A percentile compares a stretch with the other conserved stretches of the same genome.
Evolutionary conservation across 2,797 vertebrate genomes (phyloP).

Genomic region (Lycodopsis pacificus): DNA sequence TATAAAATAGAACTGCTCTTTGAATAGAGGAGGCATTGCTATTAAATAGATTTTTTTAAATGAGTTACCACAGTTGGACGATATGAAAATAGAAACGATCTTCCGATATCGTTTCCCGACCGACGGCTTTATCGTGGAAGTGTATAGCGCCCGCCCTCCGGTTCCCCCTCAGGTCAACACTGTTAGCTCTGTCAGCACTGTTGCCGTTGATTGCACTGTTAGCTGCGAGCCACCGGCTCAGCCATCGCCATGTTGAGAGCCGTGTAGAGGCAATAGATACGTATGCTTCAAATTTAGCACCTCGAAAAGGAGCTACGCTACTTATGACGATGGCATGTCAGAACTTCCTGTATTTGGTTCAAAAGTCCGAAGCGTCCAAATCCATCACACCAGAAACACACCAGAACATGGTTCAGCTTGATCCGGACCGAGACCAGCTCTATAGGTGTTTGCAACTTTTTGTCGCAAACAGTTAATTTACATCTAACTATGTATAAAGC

Average conservation of each 20-base stretch:
- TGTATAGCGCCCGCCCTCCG: too few relatives aligned
- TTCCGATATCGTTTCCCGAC: too few relatives aligned
- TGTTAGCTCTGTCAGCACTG: too few relatives aligned
- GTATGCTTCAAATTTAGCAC: background rate
- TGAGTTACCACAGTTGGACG: too few relatives aligned
- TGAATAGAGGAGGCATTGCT: too few relatives aligned
- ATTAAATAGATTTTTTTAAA: too few relatives aligned
- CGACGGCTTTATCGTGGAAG: background rate
- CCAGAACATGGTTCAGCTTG: background rate
- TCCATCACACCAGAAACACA: too few relatives aligned
- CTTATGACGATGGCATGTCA: too few relatives aligned
- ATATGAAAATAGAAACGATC: too few relatives aligned
- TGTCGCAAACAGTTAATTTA: slow-evolving; percentile 22
- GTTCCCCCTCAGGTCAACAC: too few relatives aligned
- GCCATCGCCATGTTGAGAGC: background rate
- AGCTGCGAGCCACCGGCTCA: background rate
- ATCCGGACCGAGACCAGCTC: background rate
- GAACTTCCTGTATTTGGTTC: background rate
- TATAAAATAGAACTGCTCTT: too few relatives aligned
- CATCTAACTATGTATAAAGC: background rate
- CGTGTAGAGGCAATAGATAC: background rate
- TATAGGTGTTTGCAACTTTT: background rate
- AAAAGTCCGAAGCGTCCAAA: background rate
- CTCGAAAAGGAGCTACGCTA: background rate
- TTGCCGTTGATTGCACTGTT: background rate